Evolutionary conservation across 2,113 vertebrate genomes (phyloP), one percentile per base, ranked within the genome.

Genomic region (Formicarius rufipectus): DNA sequence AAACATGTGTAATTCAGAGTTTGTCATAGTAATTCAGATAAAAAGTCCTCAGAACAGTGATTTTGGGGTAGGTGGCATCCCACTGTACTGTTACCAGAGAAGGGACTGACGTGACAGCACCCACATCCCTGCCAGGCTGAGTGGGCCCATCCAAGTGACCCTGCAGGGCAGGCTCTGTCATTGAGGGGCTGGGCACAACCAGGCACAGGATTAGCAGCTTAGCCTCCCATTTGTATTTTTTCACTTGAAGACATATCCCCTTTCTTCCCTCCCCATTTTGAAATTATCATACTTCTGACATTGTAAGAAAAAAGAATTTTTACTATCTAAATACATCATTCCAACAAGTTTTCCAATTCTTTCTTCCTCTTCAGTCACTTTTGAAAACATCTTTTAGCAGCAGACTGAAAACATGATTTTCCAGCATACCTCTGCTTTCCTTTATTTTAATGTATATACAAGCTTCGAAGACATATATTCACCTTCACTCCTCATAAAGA

Each of bases 111-210:
- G 2, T 9, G 24, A 53, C 28, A 39, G n/a, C 2, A 5, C 30
- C 13, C 4, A 0, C 4, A 7, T 33, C 31, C 35, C 33, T n/a
- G 22, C 2, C 20, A 16, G n/a, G 45, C 59, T 22, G 28, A 1
- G 4, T 52, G 30, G 20, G 33, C 37, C 37, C 30, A 6, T 4
- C 6, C 42, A 47, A 16, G 14, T n/a, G 42, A 55, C n/a, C 28
- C 11, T 10, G 7, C 35, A 37, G 22, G 49, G 49, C 49, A 50
- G 49, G 23, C 20, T 50, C 25, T 50, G 24, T 50, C 25, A 25
- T 12, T 50, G 49, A 49, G 47, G 31, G 45, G 20, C 33, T 33
- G 33, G 33, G 22, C 68, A 47, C 63, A 71, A 40, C 5, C n/a
- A 63, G 55, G 10, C 33, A 78, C 20, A 58, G n/a, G 53, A 67